Evolutionary conservation across 2,797 vertebrate species (phyloP).

Genomic region (Uromys caudimaculatus): DNA sequence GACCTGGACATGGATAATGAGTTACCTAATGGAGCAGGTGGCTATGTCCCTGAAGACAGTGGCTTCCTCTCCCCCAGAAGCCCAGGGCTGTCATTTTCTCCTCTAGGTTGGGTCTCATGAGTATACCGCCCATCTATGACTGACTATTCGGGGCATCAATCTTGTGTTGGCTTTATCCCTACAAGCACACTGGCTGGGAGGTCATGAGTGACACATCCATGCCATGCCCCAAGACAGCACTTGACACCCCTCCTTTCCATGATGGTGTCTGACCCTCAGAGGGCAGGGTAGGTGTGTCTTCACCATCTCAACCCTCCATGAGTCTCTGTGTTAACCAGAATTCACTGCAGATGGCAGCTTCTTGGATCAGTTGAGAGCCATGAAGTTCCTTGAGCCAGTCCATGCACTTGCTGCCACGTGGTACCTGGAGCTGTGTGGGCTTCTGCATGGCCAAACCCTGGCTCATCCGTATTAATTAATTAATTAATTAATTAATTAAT

Average conservation of each 20-base stretch:
- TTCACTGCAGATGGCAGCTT: background rate
- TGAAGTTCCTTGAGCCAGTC: no score
- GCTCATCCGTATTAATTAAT: no score
- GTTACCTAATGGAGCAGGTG: background rate
- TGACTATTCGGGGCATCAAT: no score
- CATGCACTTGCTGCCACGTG: background rate
- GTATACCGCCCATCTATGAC: fast-evolving
- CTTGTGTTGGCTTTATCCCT: background rate
- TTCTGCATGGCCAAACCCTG: no score
- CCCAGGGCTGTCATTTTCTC: background rate
- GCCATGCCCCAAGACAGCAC: no score
- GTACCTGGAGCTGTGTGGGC: background rate
- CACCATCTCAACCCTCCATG: fast-evolving
- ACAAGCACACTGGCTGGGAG: no score
- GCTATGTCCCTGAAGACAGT: background rate
- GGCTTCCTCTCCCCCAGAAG: background rate
- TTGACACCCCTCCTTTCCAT: background rate
- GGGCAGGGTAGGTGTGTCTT: background rate
- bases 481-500: background rate
- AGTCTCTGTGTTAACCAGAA: no score
- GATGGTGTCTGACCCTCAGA: no score
- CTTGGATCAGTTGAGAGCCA: no score
- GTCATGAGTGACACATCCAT: no score
- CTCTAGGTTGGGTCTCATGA: background rate
- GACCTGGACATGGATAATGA: background rate